Base-by-base conservation (phyloP, 2,888 invertebrate species). In the Polyommatus iphigenia region DNA sequence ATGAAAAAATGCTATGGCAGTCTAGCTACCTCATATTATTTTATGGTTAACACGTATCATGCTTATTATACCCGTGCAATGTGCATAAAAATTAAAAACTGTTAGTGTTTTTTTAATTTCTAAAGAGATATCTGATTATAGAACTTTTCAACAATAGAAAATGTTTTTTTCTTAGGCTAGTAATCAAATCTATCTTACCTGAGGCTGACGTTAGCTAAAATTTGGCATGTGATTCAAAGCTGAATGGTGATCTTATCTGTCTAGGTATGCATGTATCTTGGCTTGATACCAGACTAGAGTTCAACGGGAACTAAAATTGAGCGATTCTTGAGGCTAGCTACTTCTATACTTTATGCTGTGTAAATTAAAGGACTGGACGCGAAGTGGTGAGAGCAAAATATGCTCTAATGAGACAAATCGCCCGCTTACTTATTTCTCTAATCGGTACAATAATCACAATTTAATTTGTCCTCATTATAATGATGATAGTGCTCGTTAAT, bases 191-290 rank as follows among this genome's bases (percentile, higher is more conserved):
- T 36, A 36, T 36, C 7, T 36, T 7, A 36, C 7, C 36, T 36
- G 36, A 36, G 36, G 62, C 24, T 62, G 10, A 62, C 24, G 62
- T 29, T 62, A 62, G 24, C 5, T 67, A 32, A 2, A 29, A 29
- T 67, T 67, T 67, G 67, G 29, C 67, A 67, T 15, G 67, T 32
- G 67, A 67, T 29, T 29, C 67, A 67, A 67, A 67, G 29, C 32
- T 67, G 18, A 29, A 67, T 62, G 18, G 32, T 67, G 29, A 24
- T 32, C 29, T 67, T 67, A 67, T 67, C 67, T 32, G 18, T 18
- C 29, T 15, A 67, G 67, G 13, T 67, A 32, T 18, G 18, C 29
- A 67, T 29, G 46, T 67, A 67, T 67, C 29, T 67, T 67, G 67
- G 67, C 67, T 67, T 67, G 29, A 15, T 32, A 67, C 67, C 67